Conservation (phyloP, 2,797 vertebrate genomes). For the Gadopsis bispinosus region DNA sequence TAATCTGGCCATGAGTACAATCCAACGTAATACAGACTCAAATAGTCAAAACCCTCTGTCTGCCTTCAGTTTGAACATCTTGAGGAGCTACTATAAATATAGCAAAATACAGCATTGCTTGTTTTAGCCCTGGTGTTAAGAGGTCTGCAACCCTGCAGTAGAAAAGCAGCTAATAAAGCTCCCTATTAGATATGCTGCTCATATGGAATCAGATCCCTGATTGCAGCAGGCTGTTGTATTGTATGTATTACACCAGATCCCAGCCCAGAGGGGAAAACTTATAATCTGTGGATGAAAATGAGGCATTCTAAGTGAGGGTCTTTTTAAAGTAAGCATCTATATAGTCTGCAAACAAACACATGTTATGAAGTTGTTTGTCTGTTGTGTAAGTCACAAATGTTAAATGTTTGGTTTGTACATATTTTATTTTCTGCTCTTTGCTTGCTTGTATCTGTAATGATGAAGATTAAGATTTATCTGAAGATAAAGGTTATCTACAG, state of each 20-base stretch:
- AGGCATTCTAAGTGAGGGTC: not conserved
- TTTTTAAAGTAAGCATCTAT: not conserved
- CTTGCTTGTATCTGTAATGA: not conserved
- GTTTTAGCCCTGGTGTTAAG: not conserved
- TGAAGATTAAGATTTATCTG: too few relatives aligned
- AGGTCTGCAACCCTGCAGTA: not conserved
- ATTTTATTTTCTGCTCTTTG: not conserved
- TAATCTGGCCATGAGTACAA: not conserved
- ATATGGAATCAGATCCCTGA: not conserved
- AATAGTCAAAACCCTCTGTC: not conserved
- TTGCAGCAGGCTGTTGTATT: not conserved
- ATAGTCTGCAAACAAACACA: not conserved
- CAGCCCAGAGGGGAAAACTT: not conserved
- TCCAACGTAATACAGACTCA: not conserved
- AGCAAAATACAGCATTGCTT: too few relatives aligned
- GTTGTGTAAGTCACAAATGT: not conserved
- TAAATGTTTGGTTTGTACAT: not conserved
- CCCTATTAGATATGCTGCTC: too few relatives aligned
- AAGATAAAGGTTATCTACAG: not conserved
- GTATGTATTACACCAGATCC: not conserved
- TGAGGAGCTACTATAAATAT: too few relatives aligned
- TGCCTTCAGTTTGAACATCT: not conserved
- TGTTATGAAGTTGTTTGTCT: not conserved
- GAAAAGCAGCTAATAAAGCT: slow-evolving; percentile 2
- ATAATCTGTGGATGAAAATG: not conserved